Evolutionary conservation across 2,888 invertebrate genomes (phyloP), one percentile per base, ranked within the genome.

Genomic region (Scaptomyza flava): DNA sequence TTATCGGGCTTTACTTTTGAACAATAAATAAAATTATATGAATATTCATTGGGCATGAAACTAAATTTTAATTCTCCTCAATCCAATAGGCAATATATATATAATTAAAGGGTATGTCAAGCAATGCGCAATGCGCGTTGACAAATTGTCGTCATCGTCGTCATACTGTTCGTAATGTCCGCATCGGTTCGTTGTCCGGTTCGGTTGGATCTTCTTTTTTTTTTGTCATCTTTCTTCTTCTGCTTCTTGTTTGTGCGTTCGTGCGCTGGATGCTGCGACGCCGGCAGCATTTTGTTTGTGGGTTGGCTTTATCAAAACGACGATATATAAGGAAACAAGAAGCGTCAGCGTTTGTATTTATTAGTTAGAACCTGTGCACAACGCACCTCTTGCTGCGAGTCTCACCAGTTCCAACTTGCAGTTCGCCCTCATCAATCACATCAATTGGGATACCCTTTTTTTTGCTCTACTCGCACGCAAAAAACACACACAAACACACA

Each of bases 311-410:
- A 80, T 67, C 77, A 77, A 76, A 81, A 78, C 17, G 79, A 83
- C 71, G 79, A 89, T 87, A 91, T 91, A 91, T 88, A 91, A 91
- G 89, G 91, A 90, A 91, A 90, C 90, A 85, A 87, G 89, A 81
- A 81, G 78, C 79, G 68, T 70, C 77, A 85, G 79, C 75, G 67
- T 76, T 81, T 79, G 88, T 89, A 91, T 91, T 91, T 90, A 87
- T 87, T 83, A 84, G 81, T 82, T 85, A 90, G 90, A 90, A 90
- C 87, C 90, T 81, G 85, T 77, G 79, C 84, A 79, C 82, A 83
- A 68, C 75, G 77, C 72, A 86, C 71, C 67, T 75, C 52, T 66
- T 62, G 58, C 70, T 62, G 54, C 59, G 59, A 65, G 27, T 57
- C 59, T 42, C 34, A 20, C 59, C 62, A 70, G 61, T 59, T 59